Percentiles rank a stretch among this genome's conserved stretches.
These are phyloP conservation scores for Pycnomerus fuliginosus DNA, from an alignment of 2,888 invertebrate species.

Conservation along the genomic window DNA sequence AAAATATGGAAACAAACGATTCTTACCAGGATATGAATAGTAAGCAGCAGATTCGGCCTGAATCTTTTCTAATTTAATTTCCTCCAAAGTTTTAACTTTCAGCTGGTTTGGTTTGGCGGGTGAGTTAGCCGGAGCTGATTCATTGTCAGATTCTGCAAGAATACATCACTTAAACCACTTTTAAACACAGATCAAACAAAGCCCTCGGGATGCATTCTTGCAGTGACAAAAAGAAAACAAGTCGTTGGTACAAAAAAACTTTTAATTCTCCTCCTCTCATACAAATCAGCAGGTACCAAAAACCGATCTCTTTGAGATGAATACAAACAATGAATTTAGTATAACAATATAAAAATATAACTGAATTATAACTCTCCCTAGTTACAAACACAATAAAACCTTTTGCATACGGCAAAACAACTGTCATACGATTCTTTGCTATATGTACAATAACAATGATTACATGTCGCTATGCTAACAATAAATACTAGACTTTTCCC, in stretches of 20 bases:
- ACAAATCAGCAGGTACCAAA: conserved; percentile 29
- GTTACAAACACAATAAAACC: conserved; percentile 19
- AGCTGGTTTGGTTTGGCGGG: conserved; percentile 57
- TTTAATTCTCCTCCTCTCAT: conserved; percentile 28
- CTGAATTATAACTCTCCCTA: conserved; percentile 27
- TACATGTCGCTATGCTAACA: conserved; percentile 25
- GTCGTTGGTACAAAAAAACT: conserved; percentile 30
- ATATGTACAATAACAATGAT: conserved; percentile 37
- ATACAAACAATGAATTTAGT: conserved; percentile 12
- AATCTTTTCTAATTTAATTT: conserved; percentile 67
- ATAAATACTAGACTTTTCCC: conserved; percentile 29
- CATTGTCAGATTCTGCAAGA: conserved; percentile 78
- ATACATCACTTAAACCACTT: conserved; percentile 54
- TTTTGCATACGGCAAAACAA: conserved; percentile 38
- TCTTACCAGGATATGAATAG: conserved; percentile 62
- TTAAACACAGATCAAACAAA: conserved; percentile 15
- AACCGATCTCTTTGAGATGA: conserved; percentile 14
- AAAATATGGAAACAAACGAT: too few species aligned
- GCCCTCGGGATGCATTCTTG: conserved; percentile 52
- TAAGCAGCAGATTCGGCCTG: conserved; percentile 73
- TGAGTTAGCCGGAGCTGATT: conserved; percentile 66
- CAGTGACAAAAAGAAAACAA: conserved; percentile 42
- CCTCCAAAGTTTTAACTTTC: conserved; percentile 66
- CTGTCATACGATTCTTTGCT: conserved; percentile 29
- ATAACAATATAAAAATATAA: conserved; percentile 28